Conservation (phyloP, 2,113 vertebrate species). For the Ammodytes marinus region DNA sequence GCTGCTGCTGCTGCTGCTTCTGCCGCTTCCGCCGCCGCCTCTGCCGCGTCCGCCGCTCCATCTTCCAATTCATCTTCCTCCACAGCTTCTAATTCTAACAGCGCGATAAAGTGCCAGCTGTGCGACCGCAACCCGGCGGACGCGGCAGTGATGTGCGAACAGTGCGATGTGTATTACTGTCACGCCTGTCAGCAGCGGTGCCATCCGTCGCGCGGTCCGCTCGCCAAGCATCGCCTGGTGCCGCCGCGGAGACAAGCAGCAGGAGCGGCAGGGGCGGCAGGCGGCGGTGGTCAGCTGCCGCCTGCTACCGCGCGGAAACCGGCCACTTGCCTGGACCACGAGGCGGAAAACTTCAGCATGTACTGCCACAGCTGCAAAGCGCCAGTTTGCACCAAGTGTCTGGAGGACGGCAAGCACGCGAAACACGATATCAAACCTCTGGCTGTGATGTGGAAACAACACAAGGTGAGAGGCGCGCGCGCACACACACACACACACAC, state of each 20-base stretch:
- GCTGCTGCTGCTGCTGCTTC: slow-evolving; percentile 63
- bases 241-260: slow-evolving; percentile 74
- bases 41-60: background rate
- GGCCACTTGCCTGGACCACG: slow-evolving; percentile 93
- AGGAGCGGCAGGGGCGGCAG: slow-evolving; percentile 32
- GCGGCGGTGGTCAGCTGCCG: slow-evolving; percentile 63
- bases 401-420: slow-evolving; percentile 92
- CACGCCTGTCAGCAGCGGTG: slow-evolving; percentile 93
- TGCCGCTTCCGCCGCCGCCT: slow-evolving; percentile 71
- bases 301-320: slow-evolving; percentile 82
- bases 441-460: slow-evolving; percentile 95
- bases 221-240: slow-evolving; percentile 93
- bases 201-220: slow-evolving; percentile 94
- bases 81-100: slow-evolving; percentile 4
- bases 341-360: slow-evolving; percentile 95
- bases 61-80: slow-evolving; percentile 32
- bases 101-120: slow-evolving; percentile 89
- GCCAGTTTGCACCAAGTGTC: slow-evolving; percentile 93
- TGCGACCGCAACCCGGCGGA: slow-evolving; percentile 88
- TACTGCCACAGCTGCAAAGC: slow-evolving; percentile 92
- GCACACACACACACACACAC: background rate
- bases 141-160: slow-evolving; percentile 91
- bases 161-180: slow-evolving; percentile 96
- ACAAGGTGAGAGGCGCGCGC: slow-evolving; percentile 97
- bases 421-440: slow-evolving; percentile 94